Percentiles rank a stretch among this genome's conserved stretches.
Conservation (phyloP, 2,888 invertebrate genomes). For the Eupithecia subumbrata region DNA sequence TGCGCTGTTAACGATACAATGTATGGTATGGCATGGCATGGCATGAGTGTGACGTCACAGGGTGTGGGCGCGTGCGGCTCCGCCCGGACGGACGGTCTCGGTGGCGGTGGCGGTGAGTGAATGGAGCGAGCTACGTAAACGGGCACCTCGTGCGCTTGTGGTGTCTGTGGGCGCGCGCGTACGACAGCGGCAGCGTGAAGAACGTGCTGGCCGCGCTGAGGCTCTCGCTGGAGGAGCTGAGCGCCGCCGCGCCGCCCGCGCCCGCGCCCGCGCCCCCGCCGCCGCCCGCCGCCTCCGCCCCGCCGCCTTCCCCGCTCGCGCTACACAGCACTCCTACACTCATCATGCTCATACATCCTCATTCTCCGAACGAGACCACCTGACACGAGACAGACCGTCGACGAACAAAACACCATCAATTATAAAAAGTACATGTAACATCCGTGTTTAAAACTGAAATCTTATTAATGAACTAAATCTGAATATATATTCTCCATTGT, state of each 20-base stretch:
- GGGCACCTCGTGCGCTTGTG: slow-evolving; percentile 92
- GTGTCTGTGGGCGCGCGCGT: slow-evolving; percentile 90
- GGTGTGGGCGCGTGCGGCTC: slow-evolving; percentile 1
- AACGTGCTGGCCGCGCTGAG: slow-evolving; percentile 86
- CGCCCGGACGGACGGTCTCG: background rate
- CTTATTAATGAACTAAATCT: background rate
- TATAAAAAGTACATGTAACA: background rate
- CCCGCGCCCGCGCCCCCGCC: slow-evolving; percentile 52
- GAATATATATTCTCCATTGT: background rate
- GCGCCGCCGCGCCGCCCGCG: slow-evolving; percentile 48
- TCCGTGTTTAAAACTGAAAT: background rate
- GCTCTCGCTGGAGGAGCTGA: slow-evolving; percentile 87
- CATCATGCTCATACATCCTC: background rate
- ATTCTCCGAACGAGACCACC: background rate
- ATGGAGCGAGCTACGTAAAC: slow-evolving; percentile 51
- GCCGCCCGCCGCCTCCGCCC: slow-evolving; percentile 6
- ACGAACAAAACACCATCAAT: background rate
- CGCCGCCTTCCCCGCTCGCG: slow-evolving; percentile 2
- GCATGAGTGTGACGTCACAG: slow-evolving; percentile 34
- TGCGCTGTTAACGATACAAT: slow-evolving; percentile 45
- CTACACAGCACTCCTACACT: slow-evolving; percentile 8
- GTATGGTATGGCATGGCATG: slow-evolving; percentile 23
- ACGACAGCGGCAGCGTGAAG: slow-evolving; percentile 89
- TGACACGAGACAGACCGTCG: background rate
- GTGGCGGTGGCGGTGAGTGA: slow-evolving; percentile 41